A percentile compares a stretch with the other conserved stretches of the same genome.
phyloP scores from a whole-genome alignment of 2,888 invertebrate genomes.

The Boloria selene region DNA sequence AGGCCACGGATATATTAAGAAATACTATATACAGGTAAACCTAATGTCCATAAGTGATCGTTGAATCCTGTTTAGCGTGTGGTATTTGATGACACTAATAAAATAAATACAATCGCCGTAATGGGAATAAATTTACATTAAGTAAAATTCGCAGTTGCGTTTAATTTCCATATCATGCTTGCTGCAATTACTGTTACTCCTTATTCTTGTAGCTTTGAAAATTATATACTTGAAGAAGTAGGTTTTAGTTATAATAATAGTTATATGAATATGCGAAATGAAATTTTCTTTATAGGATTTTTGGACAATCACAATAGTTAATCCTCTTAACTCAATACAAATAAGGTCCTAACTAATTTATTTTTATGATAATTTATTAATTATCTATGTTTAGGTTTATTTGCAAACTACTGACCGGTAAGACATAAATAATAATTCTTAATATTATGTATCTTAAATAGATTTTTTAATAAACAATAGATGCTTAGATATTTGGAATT shows the following conservation, averaged over 20 bases:
- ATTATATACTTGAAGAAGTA: neutral
- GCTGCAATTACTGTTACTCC: neutral
- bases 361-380: too few species aligned
- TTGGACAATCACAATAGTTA: too few species aligned
- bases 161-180: constrained; percentile 1
- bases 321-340: too few species aligned
- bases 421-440: too few species aligned
- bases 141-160: constrained; percentile 9
- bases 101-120: constrained; percentile 44
- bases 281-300: too few species aligned
- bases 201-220: neutral
- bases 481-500: too few species aligned
- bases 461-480: too few species aligned
- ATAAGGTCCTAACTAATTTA: too few species aligned
- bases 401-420: too few species aligned
- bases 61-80: constrained; percentile 62
- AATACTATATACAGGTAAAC: constrained; percentile 45
- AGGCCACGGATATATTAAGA: constrained; percentile 54
- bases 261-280: too few species aligned
- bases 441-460: too few species aligned
- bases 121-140: constrained; percentile 27
- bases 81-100: constrained; percentile 66
- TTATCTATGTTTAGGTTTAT: too few species aligned
- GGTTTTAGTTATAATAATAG: neutral
- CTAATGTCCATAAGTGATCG: constrained; percentile 53